phyloP scores from a whole-genome alignment of 2,888 invertebrate species.

The Ophonus ardosiacus region DNA sequence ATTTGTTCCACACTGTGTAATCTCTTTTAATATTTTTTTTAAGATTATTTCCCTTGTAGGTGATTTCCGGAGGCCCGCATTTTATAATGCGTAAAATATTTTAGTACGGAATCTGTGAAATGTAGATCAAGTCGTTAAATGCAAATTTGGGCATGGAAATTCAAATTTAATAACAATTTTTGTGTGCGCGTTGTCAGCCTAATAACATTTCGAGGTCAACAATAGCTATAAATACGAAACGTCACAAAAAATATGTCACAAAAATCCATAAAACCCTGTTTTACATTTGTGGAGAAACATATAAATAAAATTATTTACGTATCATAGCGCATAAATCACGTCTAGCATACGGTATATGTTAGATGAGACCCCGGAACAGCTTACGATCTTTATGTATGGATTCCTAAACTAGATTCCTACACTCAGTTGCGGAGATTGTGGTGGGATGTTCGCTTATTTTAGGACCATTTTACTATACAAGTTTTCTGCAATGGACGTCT shows the following conservation, averaged over 20 bases:
- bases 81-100: neutral
- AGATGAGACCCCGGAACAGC: neutral
- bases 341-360: neutral
- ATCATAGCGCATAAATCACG: slow-evolving; percentile 2
- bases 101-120: neutral
- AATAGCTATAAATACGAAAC: slow-evolving; percentile 34
- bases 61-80: neutral
- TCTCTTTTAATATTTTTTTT: no score
- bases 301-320: slow-evolving; percentile 35
- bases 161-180: slow-evolving; percentile 34
- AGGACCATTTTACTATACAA: no score
- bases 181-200: neutral
- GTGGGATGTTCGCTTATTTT: no score
- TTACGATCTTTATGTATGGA: neutral
- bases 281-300: slow-evolving; percentile 28
- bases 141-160: slow-evolving; percentile 15
- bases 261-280: slow-evolving; percentile 39
- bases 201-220: slow-evolving; percentile 45
- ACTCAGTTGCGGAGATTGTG: neutral
- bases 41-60: neutral
- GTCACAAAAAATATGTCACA: slow-evolving; percentile 41
- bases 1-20: no score
- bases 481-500: no score
- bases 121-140: slow-evolving; percentile 20
- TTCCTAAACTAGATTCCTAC: no score